Evolutionary conservation across 2,888 invertebrate genomes (phyloP), one percentile per base, ranked within the genome.

Genomic region (Macaria liturata): DNA sequence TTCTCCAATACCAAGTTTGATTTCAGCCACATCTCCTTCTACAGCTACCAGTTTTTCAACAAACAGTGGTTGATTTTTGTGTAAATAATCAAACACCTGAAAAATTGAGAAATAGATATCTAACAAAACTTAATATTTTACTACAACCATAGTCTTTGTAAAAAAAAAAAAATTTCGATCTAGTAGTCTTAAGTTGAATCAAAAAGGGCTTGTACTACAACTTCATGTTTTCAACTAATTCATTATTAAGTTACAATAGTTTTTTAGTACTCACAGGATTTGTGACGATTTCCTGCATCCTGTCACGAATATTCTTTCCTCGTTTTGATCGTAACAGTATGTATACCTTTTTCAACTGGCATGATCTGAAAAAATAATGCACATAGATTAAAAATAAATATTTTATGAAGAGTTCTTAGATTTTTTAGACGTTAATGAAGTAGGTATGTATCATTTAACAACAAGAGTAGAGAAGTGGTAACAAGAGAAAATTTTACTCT

Each of bases 201-300:
- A 20, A 20, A 20, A 20, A 20, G 20, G 20, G 20, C 20, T 2
- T 20, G 20, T 20, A 20, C 20, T 20, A 20, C 1, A 20, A 20
- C 20, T 20, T 20, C 2, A 20, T 2, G 20, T 20, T 20, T 20
- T 20, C 20, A 20, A 20, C 20, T 20, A 20, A 1, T 20, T 20
- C 20, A 1, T 20, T 20, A 20, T 20, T 20, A 20, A 20, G 20
- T 2, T 20, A 20, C 2, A 20, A 20, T 20, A 20, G 20, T 1
- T 20, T 46, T 46, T 30, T 4, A n/a, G 7, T 30, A 47, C 52
- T 57, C 46, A 57, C 57, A 30, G 57, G 48, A 42, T 57, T 45
- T 44, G 5, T 20, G 7, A 49, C 3, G 30, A 57, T 9, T 1
- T 53, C 45, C 0, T 40, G 9, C 8, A 57, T 20, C 40, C 57